Evolutionary conservation across 2,888 invertebrate genomes (phyloP), one percentile per base, ranked within the genome.

Genomic region (Pandemis heparana): DNA sequence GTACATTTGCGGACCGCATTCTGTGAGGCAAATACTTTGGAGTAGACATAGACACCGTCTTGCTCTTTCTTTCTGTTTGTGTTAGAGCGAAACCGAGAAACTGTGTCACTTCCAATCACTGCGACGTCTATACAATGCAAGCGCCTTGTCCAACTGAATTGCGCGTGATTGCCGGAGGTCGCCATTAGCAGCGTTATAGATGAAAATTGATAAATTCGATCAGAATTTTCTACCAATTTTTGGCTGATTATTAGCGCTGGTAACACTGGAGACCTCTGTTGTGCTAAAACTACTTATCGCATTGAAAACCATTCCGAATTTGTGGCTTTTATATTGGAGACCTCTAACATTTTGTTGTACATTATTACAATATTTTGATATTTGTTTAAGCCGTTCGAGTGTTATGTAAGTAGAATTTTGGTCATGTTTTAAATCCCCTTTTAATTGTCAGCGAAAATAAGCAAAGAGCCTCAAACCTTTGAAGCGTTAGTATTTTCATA

Each of bases 91-190:
- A 32, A 46, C 16, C 39, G 59, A 68, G 68, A 73, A 32, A 46
- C 16, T 10, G 41, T 46, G 8, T 23, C 5, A 56, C 10, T 16
- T 51, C 18, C 4, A n/a, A 23, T 43, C 32, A 39, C 63, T 64
- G 68, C 23, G 73, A 32, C 14, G 18, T 41, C 73, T 75, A 63
- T 62, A 59, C 39, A 53, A 39, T 69, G 56, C 73, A 48, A 62
- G 68, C 63, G 73, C 63, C 66, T 46, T 70, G 65, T 66, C 71
- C 67, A 8, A 74, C 75, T 75, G 66, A 70, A 39, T 61, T 59
- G 66, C 63, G 69, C 63, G 73, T 69, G 56, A 46, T n/a, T 46
- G 51, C 64, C 69, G 69, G 73, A 68, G 63, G 73, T 64, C 73
- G 68, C 73, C 51, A 73, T 48, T 68, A 53, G 53, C 18, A n/a